These are phyloP conservation scores for Tiliqua scincoides DNA, from an alignment of 2,113 vertebrate genomes.

Conservation along the genomic window DNA sequence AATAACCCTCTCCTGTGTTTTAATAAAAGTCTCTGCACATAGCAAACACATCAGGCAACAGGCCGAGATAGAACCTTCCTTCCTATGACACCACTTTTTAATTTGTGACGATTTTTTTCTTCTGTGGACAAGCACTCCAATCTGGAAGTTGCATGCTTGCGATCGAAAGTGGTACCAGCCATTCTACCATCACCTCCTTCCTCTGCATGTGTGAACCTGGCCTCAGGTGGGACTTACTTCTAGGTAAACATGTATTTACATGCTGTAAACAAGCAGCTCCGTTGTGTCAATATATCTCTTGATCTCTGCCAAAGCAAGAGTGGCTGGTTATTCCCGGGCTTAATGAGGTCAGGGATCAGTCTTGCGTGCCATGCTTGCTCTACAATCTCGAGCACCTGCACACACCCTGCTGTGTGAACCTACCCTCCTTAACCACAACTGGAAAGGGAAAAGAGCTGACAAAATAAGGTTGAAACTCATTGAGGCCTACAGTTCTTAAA, in stretches of 20 bases:
- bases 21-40: no score
- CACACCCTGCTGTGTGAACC: slow-evolving; percentile 11
- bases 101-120: no score
- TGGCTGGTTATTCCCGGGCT: neutral
- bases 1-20: no score
- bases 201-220: neutral
- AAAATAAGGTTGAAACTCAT: neutral
- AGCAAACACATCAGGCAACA: no score
- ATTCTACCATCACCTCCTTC: no score
- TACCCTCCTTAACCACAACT: neutral
- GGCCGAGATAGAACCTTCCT: no score
- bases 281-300: neutral
- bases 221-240: neutral
- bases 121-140: no score
- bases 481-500: neutral
- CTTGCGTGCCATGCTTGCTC: slow-evolving; percentile 8
- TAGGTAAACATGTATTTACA: neutral
- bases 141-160: no score
- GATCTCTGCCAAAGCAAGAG: neutral
- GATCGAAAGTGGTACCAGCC: no score
- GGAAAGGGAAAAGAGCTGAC: neutral
- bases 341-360: neutral
- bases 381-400: neutral
- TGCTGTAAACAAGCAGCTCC: neutral
- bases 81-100: no score